A percentile compares a stretch with the other conserved stretches of the same genome.
These are phyloP conservation scores for Pogonus chalceus DNA, from an alignment of 1,140 invertebrate genomes.

Conservation along the genomic window DNA sequence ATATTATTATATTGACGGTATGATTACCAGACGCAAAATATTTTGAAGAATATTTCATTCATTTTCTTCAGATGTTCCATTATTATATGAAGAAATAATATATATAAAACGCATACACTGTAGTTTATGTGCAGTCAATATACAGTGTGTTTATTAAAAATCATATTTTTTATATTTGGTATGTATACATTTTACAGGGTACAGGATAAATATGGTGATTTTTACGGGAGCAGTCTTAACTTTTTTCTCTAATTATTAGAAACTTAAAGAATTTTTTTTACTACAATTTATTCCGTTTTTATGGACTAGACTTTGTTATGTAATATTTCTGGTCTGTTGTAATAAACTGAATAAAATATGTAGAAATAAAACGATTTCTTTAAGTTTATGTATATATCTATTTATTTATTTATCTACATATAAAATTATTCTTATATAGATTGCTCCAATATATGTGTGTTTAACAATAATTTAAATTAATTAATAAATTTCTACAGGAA, in stretches of 20 bases:
- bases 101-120: neutral
- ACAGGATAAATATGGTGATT: constrained; percentile 2
- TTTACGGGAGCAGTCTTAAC: constrained; percentile 13
- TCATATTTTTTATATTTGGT: neutral
- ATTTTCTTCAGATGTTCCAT: constrained; percentile 8
- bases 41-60: neutral
- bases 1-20: neutral
- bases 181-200: neutral
- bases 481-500: constrained; percentile 49
- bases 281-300: too few species aligned
- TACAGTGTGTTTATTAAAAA: neutral
- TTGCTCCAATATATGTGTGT: too few species aligned
- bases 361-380: too few species aligned
- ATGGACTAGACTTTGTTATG: too few species aligned
- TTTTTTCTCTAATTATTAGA: too few species aligned
- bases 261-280: too few species aligned
- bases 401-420: too few species aligned
- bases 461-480: too few species aligned
- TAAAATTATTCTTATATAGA: too few species aligned
- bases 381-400: too few species aligned
- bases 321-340: too few species aligned
- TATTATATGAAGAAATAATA: neutral
- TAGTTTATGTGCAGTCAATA: constrained; percentile 1
- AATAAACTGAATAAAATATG: too few species aligned
- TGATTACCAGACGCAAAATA: constrained; percentile 2